Evolutionary conservation across 2,113 vertebrate genomes (phyloP), one percentile per base, ranked within the genome.

Genomic region (Dromas ardeola): DNA sequence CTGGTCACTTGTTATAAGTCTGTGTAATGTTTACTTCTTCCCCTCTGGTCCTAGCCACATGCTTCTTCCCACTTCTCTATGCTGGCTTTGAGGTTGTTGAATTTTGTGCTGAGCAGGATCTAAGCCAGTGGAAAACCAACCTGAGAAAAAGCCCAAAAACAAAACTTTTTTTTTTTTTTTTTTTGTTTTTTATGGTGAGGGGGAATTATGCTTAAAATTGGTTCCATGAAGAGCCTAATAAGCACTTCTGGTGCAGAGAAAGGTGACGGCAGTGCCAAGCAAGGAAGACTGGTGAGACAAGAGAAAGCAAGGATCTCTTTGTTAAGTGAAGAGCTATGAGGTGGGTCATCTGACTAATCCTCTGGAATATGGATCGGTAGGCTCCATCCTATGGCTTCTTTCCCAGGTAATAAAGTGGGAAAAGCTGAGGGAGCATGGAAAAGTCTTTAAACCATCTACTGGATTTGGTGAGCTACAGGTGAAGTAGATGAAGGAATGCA

Each of bases 131-230:
- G 25, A 69, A 65, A 95, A 76, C 23, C 15, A 77, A 53, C 16
- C 11, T 47, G 6, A 13, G 30, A 43, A 53, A 62, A 58, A 18
- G 2, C 3, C 17, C 9, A 1, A 17, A 63, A 7, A 3, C 62
- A 52, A 52, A 0, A 1, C 4, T 8, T 7, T 8, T 26, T 53
- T 70, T 13, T 12, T 13, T 11, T 4, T 47, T 13, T 62, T 25
- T 36, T 15, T 13, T 62, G 21, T 36, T 15, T 6, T 34, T 11
- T 5, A 7, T 22, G 11, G 4, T 5, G 2, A 36, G 9, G 3
- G 4, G 5, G 2, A 53, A 9, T 61, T 56, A 16, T 38, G 11
- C 5, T 59, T 81, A 50, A 9, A 50, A 11, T 23, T 7, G 2
- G 15, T 67, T 50, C 12, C 32, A 2, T 40, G 30, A 80, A 83